phyloP scores from a whole-genome alignment of 2,113 vertebrate genomes.

The Oxyruncus cristatus region DNA sequence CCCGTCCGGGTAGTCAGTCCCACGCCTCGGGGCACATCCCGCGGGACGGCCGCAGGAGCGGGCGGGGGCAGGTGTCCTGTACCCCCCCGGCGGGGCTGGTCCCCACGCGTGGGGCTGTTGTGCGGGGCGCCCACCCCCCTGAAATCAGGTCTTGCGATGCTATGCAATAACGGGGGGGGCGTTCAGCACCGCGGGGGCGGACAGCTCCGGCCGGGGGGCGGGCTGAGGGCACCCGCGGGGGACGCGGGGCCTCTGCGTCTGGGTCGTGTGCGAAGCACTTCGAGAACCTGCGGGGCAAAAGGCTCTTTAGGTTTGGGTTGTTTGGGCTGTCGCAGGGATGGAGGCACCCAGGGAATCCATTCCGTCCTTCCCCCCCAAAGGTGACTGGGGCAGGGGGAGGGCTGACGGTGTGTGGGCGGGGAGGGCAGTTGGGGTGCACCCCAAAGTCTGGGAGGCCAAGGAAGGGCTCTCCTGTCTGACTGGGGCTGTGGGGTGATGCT shows the following conservation, averaged over 20 bases:
- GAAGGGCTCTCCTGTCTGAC: not conserved
- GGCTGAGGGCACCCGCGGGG: too few species aligned
- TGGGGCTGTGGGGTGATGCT: accelerated
- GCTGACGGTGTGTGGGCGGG: not conserved
- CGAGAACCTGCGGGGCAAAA: not conserved
- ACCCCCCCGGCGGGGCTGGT: not conserved
- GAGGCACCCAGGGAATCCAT: not conserved
- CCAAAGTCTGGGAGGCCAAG: not conserved
- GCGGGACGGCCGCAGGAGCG: not conserved
- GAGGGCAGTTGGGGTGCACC: not conserved
- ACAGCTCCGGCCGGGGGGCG: not conserved
- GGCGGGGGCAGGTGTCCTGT: too few species aligned
- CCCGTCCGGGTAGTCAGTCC: not conserved
- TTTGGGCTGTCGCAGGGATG: not conserved
- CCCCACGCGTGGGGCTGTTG: not conserved
- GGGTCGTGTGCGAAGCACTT: not conserved
- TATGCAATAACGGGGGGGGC: slow-evolving; percentile 2
- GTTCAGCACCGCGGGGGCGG: not conserved
- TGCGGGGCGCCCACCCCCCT: not conserved
- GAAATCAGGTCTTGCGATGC: slow-evolving; percentile 21
- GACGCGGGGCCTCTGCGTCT: accelerated
- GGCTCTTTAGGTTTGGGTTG: not conserved
- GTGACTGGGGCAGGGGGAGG: not conserved
- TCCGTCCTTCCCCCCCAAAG: not conserved
- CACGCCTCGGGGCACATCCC: not conserved